Conservation (phyloP, 2,113 vertebrate species). For the Charadrius vociferus region DNA sequence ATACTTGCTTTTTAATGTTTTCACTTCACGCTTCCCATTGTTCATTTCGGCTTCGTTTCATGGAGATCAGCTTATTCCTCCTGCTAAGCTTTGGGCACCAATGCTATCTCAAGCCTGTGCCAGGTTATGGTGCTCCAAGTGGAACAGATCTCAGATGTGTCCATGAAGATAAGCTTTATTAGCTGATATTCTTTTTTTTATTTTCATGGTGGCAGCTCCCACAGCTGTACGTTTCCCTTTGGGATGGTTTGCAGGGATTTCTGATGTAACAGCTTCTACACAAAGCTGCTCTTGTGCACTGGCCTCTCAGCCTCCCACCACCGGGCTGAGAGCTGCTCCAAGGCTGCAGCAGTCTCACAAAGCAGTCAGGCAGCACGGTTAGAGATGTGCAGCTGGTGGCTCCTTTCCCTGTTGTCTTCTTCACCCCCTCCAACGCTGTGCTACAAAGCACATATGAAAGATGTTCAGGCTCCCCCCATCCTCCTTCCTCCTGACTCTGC, state of each 20-base stretch:
- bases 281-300: background rate
- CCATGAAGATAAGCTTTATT: background rate
- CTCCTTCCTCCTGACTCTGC: background rate
- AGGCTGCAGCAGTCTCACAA: background rate
- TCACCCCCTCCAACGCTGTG: background rate
- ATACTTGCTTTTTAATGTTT: slow-evolving; percentile 34
- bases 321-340: background rate
- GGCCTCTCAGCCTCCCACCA: background rate
- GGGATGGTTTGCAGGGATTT: background rate
- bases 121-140: background rate
- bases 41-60: slow-evolving; percentile 37
- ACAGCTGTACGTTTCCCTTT: background rate
- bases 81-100: background rate
- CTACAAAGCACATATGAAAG: background rate
- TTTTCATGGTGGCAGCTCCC: background rate
- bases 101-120: background rate
- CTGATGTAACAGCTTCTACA: background rate
- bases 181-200: background rate
- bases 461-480: background rate
- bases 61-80: slow-evolving; percentile 19
- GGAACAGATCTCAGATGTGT: background rate
- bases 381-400: background rate
- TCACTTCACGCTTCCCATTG: background rate
- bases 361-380: background rate
- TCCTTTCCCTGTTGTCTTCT: background rate